Evolutionary conservation across 2,113 vertebrate species (phyloP).

Genomic region (Amphiprion percula): DNA sequence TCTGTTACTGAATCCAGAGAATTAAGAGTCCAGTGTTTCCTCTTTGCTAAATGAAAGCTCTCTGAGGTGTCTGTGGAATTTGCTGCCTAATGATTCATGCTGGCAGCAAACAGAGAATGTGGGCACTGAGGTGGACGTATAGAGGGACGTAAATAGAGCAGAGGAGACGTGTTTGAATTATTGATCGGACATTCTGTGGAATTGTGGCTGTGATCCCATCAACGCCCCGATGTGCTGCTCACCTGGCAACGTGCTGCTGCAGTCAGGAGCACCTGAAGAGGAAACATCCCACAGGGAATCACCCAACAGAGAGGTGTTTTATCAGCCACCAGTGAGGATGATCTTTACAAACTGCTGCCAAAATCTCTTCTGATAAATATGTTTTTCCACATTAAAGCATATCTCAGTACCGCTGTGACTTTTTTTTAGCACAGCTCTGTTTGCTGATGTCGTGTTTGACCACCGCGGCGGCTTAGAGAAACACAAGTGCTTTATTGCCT

Average conservation of each 20-base stretch:
- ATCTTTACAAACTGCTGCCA: background rate
- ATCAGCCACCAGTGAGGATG: conserved; percentile 15
- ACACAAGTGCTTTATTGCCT: conserved; percentile 44
- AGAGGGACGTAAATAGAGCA: conserved; percentile 57
- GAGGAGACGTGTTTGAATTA: conserved; percentile 70
- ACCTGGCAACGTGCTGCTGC: conserved; percentile 60
- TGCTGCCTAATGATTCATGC: conserved; percentile 62
- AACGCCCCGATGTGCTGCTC: conserved; percentile 8
- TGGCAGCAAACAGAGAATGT: conserved; percentile 44
- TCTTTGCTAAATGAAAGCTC: conserved; percentile 40
- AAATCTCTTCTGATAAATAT: conserved; percentile 7
- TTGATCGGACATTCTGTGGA: conserved; percentile 63
- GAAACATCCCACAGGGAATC: conserved; percentile 35
- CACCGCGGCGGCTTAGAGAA: conserved; percentile 35
- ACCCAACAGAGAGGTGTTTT: conserved; percentile 10
- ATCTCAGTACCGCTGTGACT: background rate
- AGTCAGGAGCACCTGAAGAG: conserved; percentile 29
- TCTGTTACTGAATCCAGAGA: background rate
- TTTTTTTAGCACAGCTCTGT: conserved; percentile 23
- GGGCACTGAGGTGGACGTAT: conserved; percentile 21
- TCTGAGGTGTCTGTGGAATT: conserved; percentile 36
- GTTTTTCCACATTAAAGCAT: conserved; percentile 11
- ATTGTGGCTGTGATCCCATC: conserved; percentile 28
- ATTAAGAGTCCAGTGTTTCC: background rate
- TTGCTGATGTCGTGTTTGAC: conserved; percentile 40